Evolutionary conservation across 2,113 vertebrate genomes (phyloP).

Genomic region (Thryonomys swinderianus): DNA sequence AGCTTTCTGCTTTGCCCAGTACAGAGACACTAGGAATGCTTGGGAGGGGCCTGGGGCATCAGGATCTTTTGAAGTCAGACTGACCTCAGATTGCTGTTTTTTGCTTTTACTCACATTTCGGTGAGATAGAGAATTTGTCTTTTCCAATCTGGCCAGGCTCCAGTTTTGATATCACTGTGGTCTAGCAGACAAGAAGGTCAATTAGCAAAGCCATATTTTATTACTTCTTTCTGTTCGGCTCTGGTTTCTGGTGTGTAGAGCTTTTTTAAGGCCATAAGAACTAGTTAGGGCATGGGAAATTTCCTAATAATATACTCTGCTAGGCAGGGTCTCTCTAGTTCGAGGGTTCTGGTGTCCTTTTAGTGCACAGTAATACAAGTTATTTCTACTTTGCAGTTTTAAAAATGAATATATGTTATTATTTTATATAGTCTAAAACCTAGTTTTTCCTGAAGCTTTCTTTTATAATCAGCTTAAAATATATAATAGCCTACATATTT

Average conservation of each 20-base stretch:
- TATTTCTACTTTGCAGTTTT: conserved; percentile 11
- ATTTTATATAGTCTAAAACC: background rate
- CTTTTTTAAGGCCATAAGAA: background rate
- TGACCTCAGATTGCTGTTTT: background rate
- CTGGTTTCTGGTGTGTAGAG: background rate
- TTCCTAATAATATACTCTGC: background rate
- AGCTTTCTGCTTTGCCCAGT: background rate
- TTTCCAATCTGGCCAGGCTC: background rate
- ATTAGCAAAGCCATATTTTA: background rate
- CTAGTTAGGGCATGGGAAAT: background rate
- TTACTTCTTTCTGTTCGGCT: background rate
- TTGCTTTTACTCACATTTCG: background rate
- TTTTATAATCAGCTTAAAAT: background rate
- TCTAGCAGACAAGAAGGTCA: background rate
- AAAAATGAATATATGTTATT: conserved; percentile 42
- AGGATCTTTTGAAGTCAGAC: background rate
- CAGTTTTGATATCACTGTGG: background rate
- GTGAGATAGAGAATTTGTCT: background rate
- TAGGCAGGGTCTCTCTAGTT: background rate
- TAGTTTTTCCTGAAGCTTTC: background rate
- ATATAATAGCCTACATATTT: background rate
- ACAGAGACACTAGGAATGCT: background rate
- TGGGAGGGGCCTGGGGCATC: no score
- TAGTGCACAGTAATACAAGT: background rate
- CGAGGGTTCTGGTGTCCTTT: background rate